These are phyloP conservation scores for Cathartes aura DNA, from an alignment of 2,113 vertebrate species.

Conservation along the genomic window DNA sequence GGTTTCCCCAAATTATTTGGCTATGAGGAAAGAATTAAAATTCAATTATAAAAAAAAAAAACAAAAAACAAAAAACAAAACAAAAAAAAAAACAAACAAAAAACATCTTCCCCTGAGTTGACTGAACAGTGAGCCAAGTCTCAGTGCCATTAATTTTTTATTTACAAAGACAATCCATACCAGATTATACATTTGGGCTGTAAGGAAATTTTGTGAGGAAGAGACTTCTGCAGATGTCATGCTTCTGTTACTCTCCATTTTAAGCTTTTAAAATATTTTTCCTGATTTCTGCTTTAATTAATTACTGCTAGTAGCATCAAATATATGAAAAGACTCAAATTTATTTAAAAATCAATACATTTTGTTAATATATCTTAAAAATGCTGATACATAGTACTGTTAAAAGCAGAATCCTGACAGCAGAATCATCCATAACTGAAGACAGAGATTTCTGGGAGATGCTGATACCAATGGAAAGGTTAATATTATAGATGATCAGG, in stretches of 20 bases:
- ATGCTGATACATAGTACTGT: neutral
- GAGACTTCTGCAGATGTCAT: neutral
- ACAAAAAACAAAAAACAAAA: neutral
- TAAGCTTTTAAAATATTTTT: neutral
- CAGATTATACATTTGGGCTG: neutral
- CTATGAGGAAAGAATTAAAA: neutral
- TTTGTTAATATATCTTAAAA: neutral
- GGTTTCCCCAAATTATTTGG: neutral
- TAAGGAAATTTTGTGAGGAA: neutral
- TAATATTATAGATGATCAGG: neutral
- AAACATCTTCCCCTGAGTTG: neutral
- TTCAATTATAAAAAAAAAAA: neutral
- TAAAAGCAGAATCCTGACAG: neutral
- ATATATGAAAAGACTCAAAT: neutral
- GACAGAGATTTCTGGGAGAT: neutral
- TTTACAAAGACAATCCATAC: neutral
- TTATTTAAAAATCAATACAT: neutral
- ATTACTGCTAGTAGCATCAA: neutral
- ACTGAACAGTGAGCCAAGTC: neutral
- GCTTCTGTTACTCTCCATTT: neutral
- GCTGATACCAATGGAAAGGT: neutral
- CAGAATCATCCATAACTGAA: neutral
- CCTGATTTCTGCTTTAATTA: neutral
- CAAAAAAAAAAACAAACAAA: neutral
- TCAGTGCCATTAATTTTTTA: neutral